Conservation (phyloP, 2,113 vertebrate genomes). For the Myodes glareolus region DNA sequence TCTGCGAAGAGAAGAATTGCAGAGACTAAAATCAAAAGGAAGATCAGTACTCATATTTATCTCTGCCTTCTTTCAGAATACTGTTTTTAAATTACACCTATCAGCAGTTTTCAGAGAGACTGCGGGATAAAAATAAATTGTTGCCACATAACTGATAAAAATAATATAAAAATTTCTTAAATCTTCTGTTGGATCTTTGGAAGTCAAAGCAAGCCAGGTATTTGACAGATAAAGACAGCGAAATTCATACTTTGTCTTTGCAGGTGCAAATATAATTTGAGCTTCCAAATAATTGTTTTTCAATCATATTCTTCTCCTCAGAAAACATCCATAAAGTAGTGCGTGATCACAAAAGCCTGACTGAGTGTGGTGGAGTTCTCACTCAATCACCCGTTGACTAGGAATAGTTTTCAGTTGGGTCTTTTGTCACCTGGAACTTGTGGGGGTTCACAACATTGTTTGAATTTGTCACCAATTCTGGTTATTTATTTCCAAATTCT, state of each 20-base stretch:
- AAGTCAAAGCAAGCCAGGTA: neutral
- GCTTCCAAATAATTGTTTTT: constrained; percentile 20
- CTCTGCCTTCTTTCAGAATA: neutral
- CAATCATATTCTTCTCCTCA: neutral
- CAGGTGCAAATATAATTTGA: constrained; percentile 2
- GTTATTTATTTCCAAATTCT: constrained; percentile 32
- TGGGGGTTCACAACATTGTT: neutral
- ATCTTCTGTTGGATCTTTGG: neutral
- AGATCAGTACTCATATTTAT: neutral
- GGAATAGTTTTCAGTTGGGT: neutral
- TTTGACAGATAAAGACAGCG: neutral
- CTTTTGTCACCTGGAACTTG: neutral
- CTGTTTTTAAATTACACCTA: constrained; percentile 19
- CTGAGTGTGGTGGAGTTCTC: neutral
- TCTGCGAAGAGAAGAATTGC: neutral
- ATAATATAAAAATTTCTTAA: neutral
- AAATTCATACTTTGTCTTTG: neutral
- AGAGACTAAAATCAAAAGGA: neutral
- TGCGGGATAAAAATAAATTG: neutral
- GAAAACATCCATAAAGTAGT: neutral
- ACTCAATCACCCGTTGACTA: neutral
- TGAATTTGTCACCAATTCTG: neutral
- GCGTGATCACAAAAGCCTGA: neutral
- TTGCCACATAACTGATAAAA: neutral
- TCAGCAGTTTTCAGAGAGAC: neutral